Evolutionary conservation across 2,888 invertebrate species (phyloP).

Genomic region (Ptycholaimellus sp.): DNA sequence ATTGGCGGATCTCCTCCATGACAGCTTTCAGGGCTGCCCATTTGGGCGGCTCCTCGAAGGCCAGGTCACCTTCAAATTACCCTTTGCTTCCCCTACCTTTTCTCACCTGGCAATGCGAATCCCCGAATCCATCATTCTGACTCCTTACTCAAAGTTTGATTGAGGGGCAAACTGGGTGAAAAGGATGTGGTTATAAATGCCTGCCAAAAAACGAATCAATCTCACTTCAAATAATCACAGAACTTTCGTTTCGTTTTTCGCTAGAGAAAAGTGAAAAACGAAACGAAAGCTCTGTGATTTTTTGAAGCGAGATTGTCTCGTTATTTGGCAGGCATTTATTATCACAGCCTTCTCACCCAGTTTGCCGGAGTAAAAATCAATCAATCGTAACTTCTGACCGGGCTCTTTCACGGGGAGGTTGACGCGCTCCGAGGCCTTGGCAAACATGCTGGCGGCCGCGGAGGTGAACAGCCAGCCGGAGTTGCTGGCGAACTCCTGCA

Average conservation of each 20-base stretch:
- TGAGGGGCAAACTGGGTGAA: no score
- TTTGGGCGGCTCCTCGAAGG: slow-evolving; percentile 19
- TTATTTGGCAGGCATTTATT: no score
- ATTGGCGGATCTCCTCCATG: slow-evolving; percentile 13
- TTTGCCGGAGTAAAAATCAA: no score
- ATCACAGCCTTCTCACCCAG: no score
- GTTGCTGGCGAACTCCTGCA: slow-evolving; percentile 13
- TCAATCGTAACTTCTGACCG: slow-evolving; percentile 8
- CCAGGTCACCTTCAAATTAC: slow-evolving; percentile 5
- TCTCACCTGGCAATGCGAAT: slow-evolving; percentile 5
- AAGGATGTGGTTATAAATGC: no score
- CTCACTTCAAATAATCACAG: slow-evolving; percentile 5
- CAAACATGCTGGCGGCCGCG: slow-evolving; percentile 13
- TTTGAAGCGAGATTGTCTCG: no score
- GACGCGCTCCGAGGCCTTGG: slow-evolving; percentile 12
- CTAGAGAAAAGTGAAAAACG: no score
- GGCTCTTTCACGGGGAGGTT: slow-evolving; percentile 2
- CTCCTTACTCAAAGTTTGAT: no score
- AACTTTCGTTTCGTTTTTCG: slow-evolving; percentile 9
- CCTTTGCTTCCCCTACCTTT: slow-evolving; percentile 8
- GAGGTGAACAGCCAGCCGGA: slow-evolving; percentile 19
- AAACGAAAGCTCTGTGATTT: no score
- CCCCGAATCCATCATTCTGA: no score
- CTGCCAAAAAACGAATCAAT: no score
- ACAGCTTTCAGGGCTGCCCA: slow-evolving; percentile 15